A percentile compares a stretch with the other conserved stretches of the same genome.
Evolutionary conservation across 1,140 invertebrate genomes (phyloP).

Genomic region (Pteromalus puparum): DNA sequence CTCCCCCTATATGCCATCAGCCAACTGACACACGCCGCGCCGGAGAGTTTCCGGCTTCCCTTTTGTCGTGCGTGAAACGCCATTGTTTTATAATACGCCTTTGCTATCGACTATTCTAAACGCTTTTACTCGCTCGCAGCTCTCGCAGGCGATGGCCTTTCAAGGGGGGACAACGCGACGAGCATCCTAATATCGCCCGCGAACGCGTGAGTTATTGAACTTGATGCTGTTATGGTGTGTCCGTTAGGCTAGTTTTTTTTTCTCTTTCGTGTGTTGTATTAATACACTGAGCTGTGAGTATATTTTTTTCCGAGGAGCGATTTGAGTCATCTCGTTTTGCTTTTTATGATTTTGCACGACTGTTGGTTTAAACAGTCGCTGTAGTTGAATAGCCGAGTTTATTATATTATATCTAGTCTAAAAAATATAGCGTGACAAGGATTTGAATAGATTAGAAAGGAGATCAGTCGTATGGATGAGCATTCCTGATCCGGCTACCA

Average conservation of each 20-base stretch:
- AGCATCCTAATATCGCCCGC: not conserved
- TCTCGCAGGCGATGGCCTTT: conserved; percentile 57
- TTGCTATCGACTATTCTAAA: conserved; percentile 64
- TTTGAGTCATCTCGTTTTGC: too few species aligned
- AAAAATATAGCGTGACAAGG: too few species aligned
- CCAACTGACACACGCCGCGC: conserved; percentile 47
- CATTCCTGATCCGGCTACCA: too few species aligned
- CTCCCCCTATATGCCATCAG: conserved; percentile 61
- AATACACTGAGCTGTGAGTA: too few species aligned
- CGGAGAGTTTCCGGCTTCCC: conserved; percentile 66
- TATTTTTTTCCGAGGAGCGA: too few species aligned
- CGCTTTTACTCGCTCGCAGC: conserved; percentile 53
- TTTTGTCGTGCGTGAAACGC: conserved; percentile 52
- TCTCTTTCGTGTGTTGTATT: too few species aligned
- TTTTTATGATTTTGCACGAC: too few species aligned
- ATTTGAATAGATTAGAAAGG: not conserved
- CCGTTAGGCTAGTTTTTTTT: not conserved
- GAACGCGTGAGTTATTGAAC: not conserved
- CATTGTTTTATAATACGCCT: conserved; percentile 68
- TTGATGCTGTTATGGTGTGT: not conserved
- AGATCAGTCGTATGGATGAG: not conserved
- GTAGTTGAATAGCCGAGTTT: too few species aligned
- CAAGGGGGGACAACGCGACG: conserved; percentile 43
- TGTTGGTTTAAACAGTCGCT: too few species aligned
- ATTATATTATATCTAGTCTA: too few species aligned